These are phyloP conservation scores for Sebastes iracundus DNA, from an alignment of 2,797 vertebrate species.

Conservation along the genomic window DNA sequence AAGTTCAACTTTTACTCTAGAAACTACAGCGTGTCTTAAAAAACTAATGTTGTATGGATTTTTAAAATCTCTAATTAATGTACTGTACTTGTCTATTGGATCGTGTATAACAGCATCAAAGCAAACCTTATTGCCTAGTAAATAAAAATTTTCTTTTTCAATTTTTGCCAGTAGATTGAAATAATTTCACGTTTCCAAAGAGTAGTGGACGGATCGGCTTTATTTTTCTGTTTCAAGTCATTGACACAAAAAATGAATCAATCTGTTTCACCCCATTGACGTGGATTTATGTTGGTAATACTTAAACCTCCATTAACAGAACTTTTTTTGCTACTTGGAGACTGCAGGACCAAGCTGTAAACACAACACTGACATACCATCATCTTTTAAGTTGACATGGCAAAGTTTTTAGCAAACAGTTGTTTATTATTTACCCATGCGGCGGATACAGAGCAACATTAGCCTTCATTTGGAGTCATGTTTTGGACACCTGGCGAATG, in stretches of 20 bases:
- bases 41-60: neutral
- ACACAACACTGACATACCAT: neutral
- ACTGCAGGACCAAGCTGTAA: neutral
- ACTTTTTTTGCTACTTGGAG: neutral
- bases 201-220: neutral
- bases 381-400: neutral
- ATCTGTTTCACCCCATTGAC: neutral
- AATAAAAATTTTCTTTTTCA: neutral
- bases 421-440: neutral
- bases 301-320: neutral
- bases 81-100: neutral
- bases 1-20: conserved; percentile 3
- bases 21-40: neutral
- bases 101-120: neutral
- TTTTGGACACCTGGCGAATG: neutral
- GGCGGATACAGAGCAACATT: neutral
- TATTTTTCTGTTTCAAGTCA: neutral
- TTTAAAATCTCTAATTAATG: neutral
- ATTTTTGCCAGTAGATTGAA: neutral
- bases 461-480: neutral
- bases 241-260: neutral
- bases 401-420: neutral
- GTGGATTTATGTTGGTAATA: neutral
- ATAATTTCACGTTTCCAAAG: neutral
- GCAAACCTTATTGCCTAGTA: neutral